Percentiles rank a stretch among this genome's conserved stretches.
Conservation (phyloP, 2,113 vertebrate species). For the Vanacampus margaritifer region DNA sequence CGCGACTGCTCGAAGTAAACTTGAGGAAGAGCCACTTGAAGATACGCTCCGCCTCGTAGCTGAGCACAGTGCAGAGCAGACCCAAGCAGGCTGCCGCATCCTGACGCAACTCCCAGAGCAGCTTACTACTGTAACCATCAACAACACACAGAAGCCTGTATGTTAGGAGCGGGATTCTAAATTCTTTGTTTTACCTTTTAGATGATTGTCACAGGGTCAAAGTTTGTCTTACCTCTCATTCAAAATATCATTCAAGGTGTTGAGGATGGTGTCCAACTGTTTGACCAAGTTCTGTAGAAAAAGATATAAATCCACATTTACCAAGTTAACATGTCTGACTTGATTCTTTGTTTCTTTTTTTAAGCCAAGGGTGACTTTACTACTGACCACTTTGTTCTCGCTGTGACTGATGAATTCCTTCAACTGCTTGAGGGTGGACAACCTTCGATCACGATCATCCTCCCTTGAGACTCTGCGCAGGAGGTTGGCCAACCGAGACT, state of each 20-base stretch:
- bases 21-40: slow-evolving; percentile 99
- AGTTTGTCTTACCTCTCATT: slow-evolving; percentile 86
- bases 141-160: background rate
- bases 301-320: background rate
- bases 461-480: slow-evolving; percentile 97
- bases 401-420: slow-evolving; percentile 97
- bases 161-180: background rate
- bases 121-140: slow-evolving; percentile 84
- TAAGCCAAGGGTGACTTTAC: background rate
- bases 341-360: background rate
- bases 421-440: slow-evolving; percentile 96
- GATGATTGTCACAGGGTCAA: background rate
- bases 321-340: background rate
- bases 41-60: slow-evolving; percentile 96
- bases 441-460: slow-evolving; percentile 98
- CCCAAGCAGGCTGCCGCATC: slow-evolving; percentile 94
- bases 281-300: slow-evolving; percentile 86
- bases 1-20: slow-evolving; percentile 87
- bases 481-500: slow-evolving; percentile 99
- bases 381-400: slow-evolving; percentile 94
- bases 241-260: slow-evolving; percentile 91
- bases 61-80: slow-evolving; percentile 90
- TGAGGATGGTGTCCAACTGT: slow-evolving; percentile 95
- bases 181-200: background rate
- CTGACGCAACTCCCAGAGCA: slow-evolving; percentile 94